Evolutionary conservation across 30 jellyfish, hydroid and myxozoan species (phyloP).

Genomic region (Hydractinia symbiolongicarpus): DNA sequence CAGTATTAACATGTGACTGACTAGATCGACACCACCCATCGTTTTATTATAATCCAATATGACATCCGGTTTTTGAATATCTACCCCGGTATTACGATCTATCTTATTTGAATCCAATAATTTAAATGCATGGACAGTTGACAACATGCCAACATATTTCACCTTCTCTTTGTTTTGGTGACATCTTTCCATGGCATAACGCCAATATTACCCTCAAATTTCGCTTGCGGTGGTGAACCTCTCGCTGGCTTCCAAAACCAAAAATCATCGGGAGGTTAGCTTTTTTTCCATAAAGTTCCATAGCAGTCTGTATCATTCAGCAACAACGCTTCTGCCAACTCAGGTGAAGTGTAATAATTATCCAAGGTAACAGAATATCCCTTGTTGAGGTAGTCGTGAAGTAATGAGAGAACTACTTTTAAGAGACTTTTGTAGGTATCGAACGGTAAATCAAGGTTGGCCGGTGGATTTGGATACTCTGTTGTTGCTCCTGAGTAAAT

Average conservation of each 20-base stretch:
- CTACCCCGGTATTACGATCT: background rate
- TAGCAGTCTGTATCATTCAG: background rate
- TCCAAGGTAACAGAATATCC: background rate
- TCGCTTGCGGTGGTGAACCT: background rate
- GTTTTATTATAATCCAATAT: conserved; percentile 5
- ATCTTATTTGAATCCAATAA: background rate
- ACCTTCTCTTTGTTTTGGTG: background rate
- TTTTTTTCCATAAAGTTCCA: background rate
- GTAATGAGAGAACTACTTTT: background rate
- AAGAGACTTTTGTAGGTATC: background rate
- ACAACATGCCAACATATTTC: background rate
- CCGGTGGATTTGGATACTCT: conserved; percentile 9
- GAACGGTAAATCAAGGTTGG: background rate
- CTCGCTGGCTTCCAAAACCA: background rate
- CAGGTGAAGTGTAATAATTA: background rate
- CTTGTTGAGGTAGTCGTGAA: background rate
- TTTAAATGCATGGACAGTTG: background rate
- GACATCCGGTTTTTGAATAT: conserved; percentile 2
- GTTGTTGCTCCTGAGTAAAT: conserved; percentile 19
- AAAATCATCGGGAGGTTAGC: background rate
- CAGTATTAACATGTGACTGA: conserved; percentile 12
- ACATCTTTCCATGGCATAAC: background rate
- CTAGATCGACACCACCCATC: conserved; percentile 16
- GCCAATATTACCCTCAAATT: background rate
- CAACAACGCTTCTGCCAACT: background rate